Evolutionary conservation across 2,888 invertebrate species (phyloP), one percentile per base, ranked within the genome.

Genomic region (Eilema sororculum): DNA sequence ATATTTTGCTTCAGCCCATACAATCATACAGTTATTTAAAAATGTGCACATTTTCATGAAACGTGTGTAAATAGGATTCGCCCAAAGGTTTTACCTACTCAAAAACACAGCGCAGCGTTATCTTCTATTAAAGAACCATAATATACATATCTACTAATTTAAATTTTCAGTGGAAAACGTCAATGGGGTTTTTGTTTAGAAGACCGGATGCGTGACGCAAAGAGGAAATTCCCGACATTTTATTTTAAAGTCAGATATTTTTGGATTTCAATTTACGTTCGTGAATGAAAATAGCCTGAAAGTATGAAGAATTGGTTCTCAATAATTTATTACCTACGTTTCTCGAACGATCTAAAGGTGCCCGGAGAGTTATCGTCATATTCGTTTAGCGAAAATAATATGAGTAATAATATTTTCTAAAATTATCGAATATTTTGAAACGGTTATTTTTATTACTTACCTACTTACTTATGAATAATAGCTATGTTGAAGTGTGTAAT

Each of bases 151-250:
- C 46, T 52, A n/a, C 8, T n/a, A n/a, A 52, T n/a, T 52, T 52
- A 9, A 52, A 20, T 52, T 52, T n/a, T 52, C 52, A 52, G 52
- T n/a, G 52, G n/a, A 52, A 52, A 52, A n/a, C 52, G n/a, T n/a
- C 52, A 52, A 52, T 52, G 52, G 52, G 8, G n/a, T 9, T 52
- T 8, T 24, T 24, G 33, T 30, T 46, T 46, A 24, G 24, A 68
- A 67, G 56, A 57, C 37, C 60, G 69, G 74, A 74, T 58, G 33
- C 10, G 4, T 71, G 71, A 68, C 60, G 69, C 71, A 30, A 60
- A 58, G n/a, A 52, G 37, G 33, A 66, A 67, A 73, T 59, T 66
- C 52, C n/a, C 28, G n/a, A 30, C 33, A 67, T 60, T 67, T 30
- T 61, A 30, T 67, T 25, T 61, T 56, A 12, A 67, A 61, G n/a